These are phyloP conservation scores for Cuniculus paca DNA, from an alignment of 2,797 vertebrate species.

Conservation along the genomic window DNA sequence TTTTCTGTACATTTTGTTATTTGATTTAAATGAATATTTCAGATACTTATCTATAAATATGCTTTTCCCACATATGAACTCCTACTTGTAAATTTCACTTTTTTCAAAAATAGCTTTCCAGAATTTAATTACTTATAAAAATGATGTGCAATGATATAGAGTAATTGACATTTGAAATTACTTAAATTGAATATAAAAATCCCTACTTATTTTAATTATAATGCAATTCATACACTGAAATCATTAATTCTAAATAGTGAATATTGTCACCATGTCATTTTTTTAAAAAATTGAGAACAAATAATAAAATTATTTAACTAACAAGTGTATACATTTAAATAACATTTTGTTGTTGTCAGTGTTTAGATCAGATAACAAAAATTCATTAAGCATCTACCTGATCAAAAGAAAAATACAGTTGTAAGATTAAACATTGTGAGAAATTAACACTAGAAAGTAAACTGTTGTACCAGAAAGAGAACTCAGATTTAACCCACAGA, in stretches of 20 bases:
- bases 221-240: not conserved
- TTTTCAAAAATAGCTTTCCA: slow-evolving; percentile 65
- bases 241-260: slow-evolving; percentile 18
- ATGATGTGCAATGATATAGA: not conserved
- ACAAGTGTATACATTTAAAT: slow-evolving; percentile 42
- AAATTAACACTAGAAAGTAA: slow-evolving; percentile 83
- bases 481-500: slow-evolving; percentile 89
- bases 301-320: slow-evolving; percentile 56
- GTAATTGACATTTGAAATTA: slow-evolving; percentile 4
- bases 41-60: not conserved
- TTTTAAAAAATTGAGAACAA: slow-evolving; percentile 37
- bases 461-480: slow-evolving; percentile 81
- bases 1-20: not conserved
- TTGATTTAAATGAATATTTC: slow-evolving; percentile 41
- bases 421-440: slow-evolving; percentile 81
- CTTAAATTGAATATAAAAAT: slow-evolving; percentile 40
- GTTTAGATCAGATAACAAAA: slow-evolving; percentile 52
- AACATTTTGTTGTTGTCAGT: not conserved
- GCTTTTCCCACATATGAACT: slow-evolving; percentile 19
- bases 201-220: slow-evolving; percentile 40
- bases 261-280: slow-evolving; percentile 11
- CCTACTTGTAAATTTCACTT: slow-evolving; percentile 58
- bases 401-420: slow-evolving; percentile 71
- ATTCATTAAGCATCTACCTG: slow-evolving; percentile 9
- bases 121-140: slow-evolving; percentile 46